Evolutionary conservation across 2,888 invertebrate species (phyloP), one percentile per base, ranked within the genome.

Genomic region (Pediacus dermestoides): DNA sequence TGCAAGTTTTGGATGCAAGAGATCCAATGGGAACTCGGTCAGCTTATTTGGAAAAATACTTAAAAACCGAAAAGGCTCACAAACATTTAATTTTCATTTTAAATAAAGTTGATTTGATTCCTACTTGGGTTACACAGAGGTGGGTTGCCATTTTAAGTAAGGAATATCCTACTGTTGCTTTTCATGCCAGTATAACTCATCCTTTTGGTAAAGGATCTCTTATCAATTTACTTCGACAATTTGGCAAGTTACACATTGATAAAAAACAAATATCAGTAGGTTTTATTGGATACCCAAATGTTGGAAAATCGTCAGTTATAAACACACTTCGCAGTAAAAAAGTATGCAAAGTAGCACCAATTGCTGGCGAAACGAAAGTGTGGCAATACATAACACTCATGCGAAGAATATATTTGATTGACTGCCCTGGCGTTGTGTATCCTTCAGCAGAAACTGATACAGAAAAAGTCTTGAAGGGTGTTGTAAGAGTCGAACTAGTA

Each of bases 351-450:
- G 95, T 88, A 1, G 99, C 99, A 2, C 99, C 99, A 0, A 92
- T 99, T 59, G 97, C 99, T 39, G 99, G 99, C 3, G 91, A 92
- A 70, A 92, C 91, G 1, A 92, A 92, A 74, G 95, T 97, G 1
- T 99, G 99, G 99, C 99, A 99, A 67, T 99, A 99, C 65, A 94
- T 99, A 25, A 96, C 97, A 1, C 71, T 99, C 35, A 99, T 99
- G 97, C 83, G 82, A 56, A 78, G 91, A 54, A 97, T 99, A 62
- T 99, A 89, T 67, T 74, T 99, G 8, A 96, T 99, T 54, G 99
- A 99, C 74, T 99, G 97, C 68, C 99, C 99, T 2, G 99, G 99
- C 18, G 88, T 99, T 36, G 99, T 99, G 3, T 96, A 96, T 71
- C 95, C 97, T 4, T 88, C 90, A 6, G 91, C 92, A 8, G 96